Evolutionary conservation across 1,140 invertebrate genomes (phyloP), one percentile per base, ranked within the genome.

Genomic region (Drosophila kanapiae): DNA sequence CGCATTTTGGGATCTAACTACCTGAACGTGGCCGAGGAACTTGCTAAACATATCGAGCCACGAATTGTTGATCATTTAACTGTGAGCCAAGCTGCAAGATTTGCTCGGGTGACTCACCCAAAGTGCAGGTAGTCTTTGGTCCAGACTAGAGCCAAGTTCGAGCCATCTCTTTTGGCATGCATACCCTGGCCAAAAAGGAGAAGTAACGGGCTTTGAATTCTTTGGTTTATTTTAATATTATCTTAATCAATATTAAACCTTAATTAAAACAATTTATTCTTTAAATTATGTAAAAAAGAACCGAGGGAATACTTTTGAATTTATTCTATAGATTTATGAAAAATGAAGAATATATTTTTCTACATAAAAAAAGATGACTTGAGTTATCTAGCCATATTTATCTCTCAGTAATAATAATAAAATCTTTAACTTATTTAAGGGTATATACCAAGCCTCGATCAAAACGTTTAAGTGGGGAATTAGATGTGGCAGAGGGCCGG

Each of bases 31-130:
- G 53, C 51, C 57, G 58, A 49, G 59, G 43, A 53, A 80, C 74
- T 84, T 81, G 84, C 84, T 87, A 88, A 87, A 88, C 84, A 87
- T 87, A 87, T 88, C 81, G 77, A 71, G 78, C 85, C 77, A 67
- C 77, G 82, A 84, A 83, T 77, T 84, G 77, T 69, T 72, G 83
- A 80, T 82, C 51, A 75, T 80, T 80, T 80, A 80, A 69, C 62
- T 23, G 23, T 23, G 23, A 3, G 23, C 23, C 23, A 3, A 23
- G 3, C 23, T 80, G 62, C 60, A 63, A 82, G 80, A 82, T 53
- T 60, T 67, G 61, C 72, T 47, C n/a, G 31, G 70, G 69, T 88
- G 84, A 88, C 45, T 88, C 84, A 88, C 37, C 40, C 37, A n/a
- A 56, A 56, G 51, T 74, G 78, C 82, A 85, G 82, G 82, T 84